Percentiles rank a stretch among this genome's conserved stretches.
phyloP scores from a whole-genome alignment of 2,888 invertebrate species.

The Cactoblastis cactorum region DNA sequence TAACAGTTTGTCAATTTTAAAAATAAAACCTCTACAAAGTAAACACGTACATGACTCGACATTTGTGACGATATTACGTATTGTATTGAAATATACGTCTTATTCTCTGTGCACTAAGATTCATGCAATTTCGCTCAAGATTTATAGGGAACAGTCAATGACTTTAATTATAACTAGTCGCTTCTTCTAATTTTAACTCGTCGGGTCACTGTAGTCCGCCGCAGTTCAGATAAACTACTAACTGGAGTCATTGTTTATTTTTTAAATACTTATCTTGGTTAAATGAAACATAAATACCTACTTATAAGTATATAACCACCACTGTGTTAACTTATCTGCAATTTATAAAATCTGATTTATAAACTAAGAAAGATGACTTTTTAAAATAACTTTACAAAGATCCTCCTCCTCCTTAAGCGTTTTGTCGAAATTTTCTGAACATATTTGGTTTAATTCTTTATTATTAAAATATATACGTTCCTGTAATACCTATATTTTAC shows the following conservation, averaged over 20 bases:
- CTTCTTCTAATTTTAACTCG: slow-evolving; percentile 54
- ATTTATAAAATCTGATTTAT: no score
- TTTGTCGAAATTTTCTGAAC: no score
- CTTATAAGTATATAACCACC: no score
- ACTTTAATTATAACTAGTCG: slow-evolving; percentile 42
- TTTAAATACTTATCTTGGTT: not conserved
- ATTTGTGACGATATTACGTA: not conserved
- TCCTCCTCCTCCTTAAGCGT: no score
- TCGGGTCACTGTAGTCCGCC: slow-evolving; percentile 39
- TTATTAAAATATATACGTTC: no score
- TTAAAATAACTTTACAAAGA: no score
- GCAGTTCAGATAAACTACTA: slow-evolving; percentile 17
- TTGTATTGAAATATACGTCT: not conserved
- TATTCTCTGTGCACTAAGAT: slow-evolving; percentile 11
- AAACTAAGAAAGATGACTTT: no score
- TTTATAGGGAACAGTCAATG: slow-evolving; percentile 37
- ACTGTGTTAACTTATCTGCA: no score
- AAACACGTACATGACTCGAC: not conserved
- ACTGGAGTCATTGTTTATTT: not conserved
- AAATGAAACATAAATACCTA: not conserved
- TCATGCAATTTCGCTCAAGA: not conserved
- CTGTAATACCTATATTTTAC: no score
- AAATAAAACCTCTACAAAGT: slow-evolving; percentile 17
- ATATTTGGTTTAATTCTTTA: no score
- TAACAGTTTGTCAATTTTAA: no score